phyloP scores from a whole-genome alignment of 1,140 invertebrate genomes.

The Drosophila ogumai region DNA sequence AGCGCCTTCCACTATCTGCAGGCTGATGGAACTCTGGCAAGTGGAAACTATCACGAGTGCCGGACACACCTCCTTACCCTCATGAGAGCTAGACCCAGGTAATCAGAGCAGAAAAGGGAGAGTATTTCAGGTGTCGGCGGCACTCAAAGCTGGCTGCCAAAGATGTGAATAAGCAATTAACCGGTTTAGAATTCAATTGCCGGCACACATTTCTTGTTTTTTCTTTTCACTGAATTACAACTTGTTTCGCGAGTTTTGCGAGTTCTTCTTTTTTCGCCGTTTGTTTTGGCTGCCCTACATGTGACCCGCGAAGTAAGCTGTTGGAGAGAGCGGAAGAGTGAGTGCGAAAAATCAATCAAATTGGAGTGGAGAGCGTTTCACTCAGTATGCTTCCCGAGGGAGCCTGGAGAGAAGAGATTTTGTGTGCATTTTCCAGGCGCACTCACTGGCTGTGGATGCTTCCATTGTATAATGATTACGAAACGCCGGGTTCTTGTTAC shows the following conservation, averaged over 20 bases:
- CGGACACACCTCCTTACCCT: constrained; percentile 12
- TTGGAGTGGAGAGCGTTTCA: constrained; percentile 12
- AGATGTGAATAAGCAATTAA: constrained; percentile 32
- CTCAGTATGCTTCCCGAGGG: neutral
- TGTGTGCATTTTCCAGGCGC: constrained; percentile 1
- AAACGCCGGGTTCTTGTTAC: constrained; percentile 38
- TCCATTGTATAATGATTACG: constrained; percentile 55
- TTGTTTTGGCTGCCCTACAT: constrained; percentile 19
- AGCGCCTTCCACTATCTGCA: neutral
- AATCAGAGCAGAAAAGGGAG: constrained; percentile 12
- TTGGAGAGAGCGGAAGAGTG: constrained; percentile 5
- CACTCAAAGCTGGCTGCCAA: neutral
- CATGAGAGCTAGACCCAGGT: neutral
- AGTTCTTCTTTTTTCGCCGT: constrained; percentile 11
- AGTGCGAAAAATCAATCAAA: constrained; percentile 45
- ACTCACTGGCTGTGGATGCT: neutral
- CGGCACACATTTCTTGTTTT: constrained; percentile 7
- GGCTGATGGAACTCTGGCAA: neutral
- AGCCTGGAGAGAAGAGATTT: neutral
- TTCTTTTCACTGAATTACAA: constrained; percentile 28
- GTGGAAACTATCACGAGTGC: constrained; percentile 4
- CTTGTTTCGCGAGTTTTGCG: constrained; percentile 20
- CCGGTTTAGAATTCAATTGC: constrained; percentile 52
- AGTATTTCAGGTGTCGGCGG: constrained; percentile 28
- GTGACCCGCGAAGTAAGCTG: constrained; percentile 15